A percentile compares a stretch with the other conserved stretches of the same genome.
Evolutionary conservation across 2,888 invertebrate genomes (phyloP).

Genomic region (Drosophila histrio): DNA sequence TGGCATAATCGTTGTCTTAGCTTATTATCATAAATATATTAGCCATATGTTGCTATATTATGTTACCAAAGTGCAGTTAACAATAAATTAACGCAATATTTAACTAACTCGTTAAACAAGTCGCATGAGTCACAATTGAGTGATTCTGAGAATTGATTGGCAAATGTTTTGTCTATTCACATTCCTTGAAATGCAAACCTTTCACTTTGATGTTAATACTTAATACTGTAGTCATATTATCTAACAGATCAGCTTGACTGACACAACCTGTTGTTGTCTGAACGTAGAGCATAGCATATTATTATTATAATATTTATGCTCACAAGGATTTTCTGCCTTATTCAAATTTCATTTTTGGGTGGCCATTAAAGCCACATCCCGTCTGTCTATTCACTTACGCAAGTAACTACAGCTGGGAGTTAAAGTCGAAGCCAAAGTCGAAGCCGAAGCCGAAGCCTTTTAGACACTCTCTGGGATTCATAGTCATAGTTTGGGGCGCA

Average conservation of each 20-base stretch:
- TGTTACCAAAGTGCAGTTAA: no score
- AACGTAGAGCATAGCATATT: constrained; percentile 2
- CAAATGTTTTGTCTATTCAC: background rate
- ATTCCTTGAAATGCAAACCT: constrained; percentile 23
- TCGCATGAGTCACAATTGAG: background rate
- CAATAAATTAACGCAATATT: no score
- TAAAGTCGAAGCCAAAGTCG: no score
- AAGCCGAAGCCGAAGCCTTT: no score
- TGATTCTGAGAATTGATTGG: background rate
- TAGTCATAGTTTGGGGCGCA: constrained; percentile 5
- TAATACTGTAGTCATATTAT: constrained; percentile 14
- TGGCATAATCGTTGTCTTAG: no score
- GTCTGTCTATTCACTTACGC: background rate
- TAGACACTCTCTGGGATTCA: background rate
- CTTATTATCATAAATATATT: no score
- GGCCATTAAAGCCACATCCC: background rate
- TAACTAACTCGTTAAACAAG: background rate
- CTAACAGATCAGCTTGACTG: background rate
- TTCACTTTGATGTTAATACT: constrained; percentile 26
- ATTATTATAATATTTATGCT: background rate
- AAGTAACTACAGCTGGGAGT: background rate
- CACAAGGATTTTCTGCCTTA: background rate
- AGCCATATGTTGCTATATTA: no score
- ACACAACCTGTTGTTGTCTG: background rate
- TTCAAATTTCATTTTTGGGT: background rate